These are phyloP conservation scores for Lasioglossum zephyrum DNA, from an alignment of 2,888 invertebrate genomes.

Conservation along the genomic window DNA sequence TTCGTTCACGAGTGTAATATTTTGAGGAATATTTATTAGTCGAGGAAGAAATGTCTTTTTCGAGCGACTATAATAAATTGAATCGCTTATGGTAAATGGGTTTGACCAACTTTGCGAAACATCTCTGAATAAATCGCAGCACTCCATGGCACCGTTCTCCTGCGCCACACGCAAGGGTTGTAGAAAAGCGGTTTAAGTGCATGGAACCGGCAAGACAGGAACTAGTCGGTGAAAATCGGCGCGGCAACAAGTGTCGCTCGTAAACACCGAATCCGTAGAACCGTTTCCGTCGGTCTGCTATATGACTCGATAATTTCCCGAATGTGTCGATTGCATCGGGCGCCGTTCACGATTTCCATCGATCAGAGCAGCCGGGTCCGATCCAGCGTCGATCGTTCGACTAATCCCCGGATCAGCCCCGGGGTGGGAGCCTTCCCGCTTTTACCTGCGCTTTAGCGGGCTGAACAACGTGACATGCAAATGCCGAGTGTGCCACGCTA, in stretches of 20 bases:
- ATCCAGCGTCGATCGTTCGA: slow-evolving; percentile 60
- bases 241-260: slow-evolving; percentile 24
- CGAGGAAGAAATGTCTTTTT: not conserved
- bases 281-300: slow-evolving; percentile 5
- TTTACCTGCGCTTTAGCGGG: slow-evolving; percentile 51
- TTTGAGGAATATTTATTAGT: not conserved
- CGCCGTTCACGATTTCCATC: slow-evolving; percentile 58
- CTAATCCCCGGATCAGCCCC: slow-evolving; percentile 67
- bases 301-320: slow-evolving; percentile 28
- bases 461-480: slow-evolving; percentile 68
- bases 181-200: not conserved
- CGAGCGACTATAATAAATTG: not conserved
- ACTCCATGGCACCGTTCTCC: not conserved
- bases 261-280: slow-evolving; percentile 12
- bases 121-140: not conserved
- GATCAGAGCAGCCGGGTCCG: slow-evolving; percentile 45
- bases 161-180: not conserved
- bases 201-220: slow-evolving; percentile 9
- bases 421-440: slow-evolving; percentile 54
- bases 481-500: slow-evolving; percentile 63
- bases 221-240: slow-evolving; percentile 13
- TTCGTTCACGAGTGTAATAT: not conserved
- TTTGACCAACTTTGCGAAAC: not conserved
- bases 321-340: slow-evolving; percentile 44
- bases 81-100: not conserved